These are phyloP conservation scores for Arenaria interpres DNA, from an alignment of 2,113 vertebrate genomes.

Conservation along the genomic window DNA sequence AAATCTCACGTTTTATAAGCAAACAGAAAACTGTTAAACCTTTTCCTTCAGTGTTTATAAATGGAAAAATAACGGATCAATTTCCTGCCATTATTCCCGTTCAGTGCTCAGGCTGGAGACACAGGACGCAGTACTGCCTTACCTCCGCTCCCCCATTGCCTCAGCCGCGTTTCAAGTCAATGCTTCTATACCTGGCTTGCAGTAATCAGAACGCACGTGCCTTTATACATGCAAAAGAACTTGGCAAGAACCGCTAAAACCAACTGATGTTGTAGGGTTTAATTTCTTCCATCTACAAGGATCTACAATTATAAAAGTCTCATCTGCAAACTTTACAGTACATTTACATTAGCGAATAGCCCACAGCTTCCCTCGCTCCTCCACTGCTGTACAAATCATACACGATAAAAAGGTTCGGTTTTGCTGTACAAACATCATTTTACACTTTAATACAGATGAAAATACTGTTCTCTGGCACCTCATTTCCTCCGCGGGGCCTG, in stretches of 20 bases:
- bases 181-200: not conserved
- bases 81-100: not conserved
- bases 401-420: conserved; percentile 21
- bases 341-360: conserved; percentile 39
- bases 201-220: not conserved
- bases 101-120: not conserved
- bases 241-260: conserved; percentile 50
- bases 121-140: not conserved
- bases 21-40: not conserved
- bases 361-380: conserved; percentile 7
- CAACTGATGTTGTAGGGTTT: conserved; percentile 69
- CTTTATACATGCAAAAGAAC: not conserved
- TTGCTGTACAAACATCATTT: conserved; percentile 45
- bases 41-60: not conserved
- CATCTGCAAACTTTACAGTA: conserved; percentile 57
- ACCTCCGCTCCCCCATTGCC: not conserved
- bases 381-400: conserved; percentile 24
- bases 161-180: not conserved
- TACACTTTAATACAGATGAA: conserved; percentile 65
- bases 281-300: conserved; percentile 69
- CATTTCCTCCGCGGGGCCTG: not conserved
- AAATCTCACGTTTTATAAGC: not conserved
- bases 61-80: not conserved
- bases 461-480: conserved; percentile 48
- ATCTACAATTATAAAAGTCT: conserved; percentile 62